phyloP scores from a whole-genome alignment of 2,113 vertebrate species.

The Dipodomys ordii region DNA sequence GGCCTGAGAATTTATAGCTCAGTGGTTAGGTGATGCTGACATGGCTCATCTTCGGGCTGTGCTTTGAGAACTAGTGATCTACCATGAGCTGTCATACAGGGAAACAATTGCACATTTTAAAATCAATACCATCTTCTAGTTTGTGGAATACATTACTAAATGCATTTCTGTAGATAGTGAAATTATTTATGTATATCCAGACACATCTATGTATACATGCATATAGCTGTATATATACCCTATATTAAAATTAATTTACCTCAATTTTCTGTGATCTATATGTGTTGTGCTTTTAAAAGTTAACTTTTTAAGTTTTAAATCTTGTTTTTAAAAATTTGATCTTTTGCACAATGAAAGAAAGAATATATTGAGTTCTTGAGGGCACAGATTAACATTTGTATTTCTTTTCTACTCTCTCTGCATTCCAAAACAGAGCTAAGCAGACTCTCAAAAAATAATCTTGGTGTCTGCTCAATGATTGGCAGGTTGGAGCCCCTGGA shows the following conservation, averaged over 20 bases:
- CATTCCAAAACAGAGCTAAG: not conserved
- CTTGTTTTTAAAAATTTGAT: not conserved
- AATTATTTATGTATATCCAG: no score
- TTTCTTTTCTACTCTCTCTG: constrained; percentile 17
- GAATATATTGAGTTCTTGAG: not conserved
- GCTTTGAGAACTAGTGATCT: not conserved
- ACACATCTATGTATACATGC: no score
- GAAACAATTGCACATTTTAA: no score
- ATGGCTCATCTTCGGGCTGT: not conserved
- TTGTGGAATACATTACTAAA: no score
- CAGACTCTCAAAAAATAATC: not conserved
- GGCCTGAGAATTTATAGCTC: not conserved
- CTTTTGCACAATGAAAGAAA: not conserved
- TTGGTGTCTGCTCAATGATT: not conserved
- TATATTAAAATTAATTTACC: not conserved
- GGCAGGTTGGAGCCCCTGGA: not conserved
- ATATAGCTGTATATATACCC: not conserved
- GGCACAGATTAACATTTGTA: not conserved
- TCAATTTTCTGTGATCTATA: not conserved
- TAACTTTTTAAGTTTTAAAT: not conserved
- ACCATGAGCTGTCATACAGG: no score
- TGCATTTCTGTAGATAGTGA: no score
- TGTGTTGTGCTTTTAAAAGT: not conserved
- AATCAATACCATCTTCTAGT: no score
- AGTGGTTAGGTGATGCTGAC: not conserved